Conservation (phyloP, 2,888 invertebrate genomes). For the Acleris laterana region DNA sequence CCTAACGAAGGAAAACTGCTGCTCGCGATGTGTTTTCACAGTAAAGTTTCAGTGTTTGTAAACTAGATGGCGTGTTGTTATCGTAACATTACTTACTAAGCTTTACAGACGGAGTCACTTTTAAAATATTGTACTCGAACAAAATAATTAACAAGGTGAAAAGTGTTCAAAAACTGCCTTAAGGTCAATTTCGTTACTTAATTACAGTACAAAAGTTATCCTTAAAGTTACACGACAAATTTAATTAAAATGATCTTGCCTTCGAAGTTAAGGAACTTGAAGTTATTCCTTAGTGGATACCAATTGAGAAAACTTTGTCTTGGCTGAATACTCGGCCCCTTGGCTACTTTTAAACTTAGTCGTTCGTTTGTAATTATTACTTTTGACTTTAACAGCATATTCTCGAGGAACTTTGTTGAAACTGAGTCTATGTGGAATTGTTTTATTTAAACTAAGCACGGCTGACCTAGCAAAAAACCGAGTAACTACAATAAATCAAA, state of each 20-base stretch:
- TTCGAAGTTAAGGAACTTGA: constrained; percentile 46
- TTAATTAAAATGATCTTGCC: constrained; percentile 67
- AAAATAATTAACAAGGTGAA: constrained; percentile 3
- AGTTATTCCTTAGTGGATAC: constrained; percentile 60
- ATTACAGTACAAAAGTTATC: constrained; percentile 51
- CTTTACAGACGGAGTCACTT: constrained; percentile 9
- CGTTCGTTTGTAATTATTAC: constrained; percentile 50
- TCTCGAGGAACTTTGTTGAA: constrained; percentile 35
- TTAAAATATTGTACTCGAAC: constrained; percentile 1
- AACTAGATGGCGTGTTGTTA: constrained; percentile 10
- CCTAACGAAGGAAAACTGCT: background rate
- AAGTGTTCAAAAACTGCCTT: constrained; percentile 26
- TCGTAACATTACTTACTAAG: background rate
- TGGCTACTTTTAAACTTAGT: constrained; percentile 40
- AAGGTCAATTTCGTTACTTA: constrained; percentile 33
- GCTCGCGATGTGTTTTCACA: background rate
- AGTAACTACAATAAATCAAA: too few species aligned
- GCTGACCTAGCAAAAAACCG: too few species aligned
- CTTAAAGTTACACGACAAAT: constrained; percentile 55
- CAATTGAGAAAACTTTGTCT: constrained; percentile 58
- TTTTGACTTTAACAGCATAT: constrained; percentile 41
- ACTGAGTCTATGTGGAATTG: constrained; percentile 37
- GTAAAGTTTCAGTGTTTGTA: background rate
- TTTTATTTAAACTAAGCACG: constrained; percentile 16
- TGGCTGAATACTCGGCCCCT: constrained; percentile 41